Conservation (phyloP, 2,888 invertebrate species). For the Petrolisthes cinctipes region DNA sequence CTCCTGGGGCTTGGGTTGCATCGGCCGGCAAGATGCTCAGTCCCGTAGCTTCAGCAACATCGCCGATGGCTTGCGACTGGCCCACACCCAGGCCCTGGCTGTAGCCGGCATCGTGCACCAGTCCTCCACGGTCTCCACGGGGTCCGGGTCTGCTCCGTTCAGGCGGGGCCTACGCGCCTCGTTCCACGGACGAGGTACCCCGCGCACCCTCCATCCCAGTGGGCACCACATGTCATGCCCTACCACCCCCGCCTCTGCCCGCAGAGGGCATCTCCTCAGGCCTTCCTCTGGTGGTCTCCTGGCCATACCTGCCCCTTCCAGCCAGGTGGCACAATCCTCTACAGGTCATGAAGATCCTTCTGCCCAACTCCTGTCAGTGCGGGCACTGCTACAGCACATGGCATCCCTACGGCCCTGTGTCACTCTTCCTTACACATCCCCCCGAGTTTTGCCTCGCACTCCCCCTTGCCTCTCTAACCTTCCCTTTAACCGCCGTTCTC, state of each 20-base stretch:
- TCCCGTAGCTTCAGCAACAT: constrained; percentile 65
- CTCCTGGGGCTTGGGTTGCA: constrained; percentile 62
- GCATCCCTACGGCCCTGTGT: constrained; percentile 62
- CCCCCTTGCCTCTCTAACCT: constrained; percentile 50
- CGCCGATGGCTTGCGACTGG: constrained; percentile 64
- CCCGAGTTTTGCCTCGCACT: constrained; percentile 51
- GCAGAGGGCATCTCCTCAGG: constrained; percentile 51
- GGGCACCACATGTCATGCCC: constrained; percentile 60
- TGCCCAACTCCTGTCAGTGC: constrained; percentile 63
- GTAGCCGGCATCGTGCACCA: constrained; percentile 64
- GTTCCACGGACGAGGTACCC: constrained; percentile 66
- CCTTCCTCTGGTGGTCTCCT: constrained; percentile 49
- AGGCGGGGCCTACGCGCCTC: constrained; percentile 64
- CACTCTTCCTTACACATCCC: constrained; percentile 51
- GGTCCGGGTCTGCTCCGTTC: constrained; percentile 57
- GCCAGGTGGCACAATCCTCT: constrained; percentile 50
- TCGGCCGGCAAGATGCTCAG: constrained; percentile 56
- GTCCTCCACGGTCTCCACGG: constrained; percentile 43
- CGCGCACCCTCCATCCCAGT: constrained; percentile 57
- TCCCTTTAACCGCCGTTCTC: constrained; percentile 46
- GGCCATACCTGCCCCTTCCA: constrained; percentile 52
- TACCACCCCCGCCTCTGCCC: constrained; percentile 58
- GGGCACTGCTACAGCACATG: constrained; percentile 62
- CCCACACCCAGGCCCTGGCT: constrained; percentile 63
- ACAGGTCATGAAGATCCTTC: constrained; percentile 54